phyloP scores from a whole-genome alignment of 2,113 vertebrate species.

The Mellivora capensis region DNA sequence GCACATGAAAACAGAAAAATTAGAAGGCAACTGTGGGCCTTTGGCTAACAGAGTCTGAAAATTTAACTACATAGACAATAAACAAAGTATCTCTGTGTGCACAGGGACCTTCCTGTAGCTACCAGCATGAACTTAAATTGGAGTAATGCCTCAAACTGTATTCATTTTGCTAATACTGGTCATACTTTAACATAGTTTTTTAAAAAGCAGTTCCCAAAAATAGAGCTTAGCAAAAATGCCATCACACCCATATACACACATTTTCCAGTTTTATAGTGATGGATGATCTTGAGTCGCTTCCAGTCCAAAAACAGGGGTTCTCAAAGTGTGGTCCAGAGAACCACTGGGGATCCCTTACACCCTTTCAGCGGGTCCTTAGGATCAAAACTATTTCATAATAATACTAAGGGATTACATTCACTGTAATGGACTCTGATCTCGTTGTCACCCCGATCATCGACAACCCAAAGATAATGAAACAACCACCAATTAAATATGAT shows the following conservation, averaged over 20 bases:
- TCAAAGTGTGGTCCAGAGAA: neutral
- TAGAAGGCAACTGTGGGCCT: neutral
- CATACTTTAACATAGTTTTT: neutral
- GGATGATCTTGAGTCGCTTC: neutral
- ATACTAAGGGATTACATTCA: neutral
- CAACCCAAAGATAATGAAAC: no score
- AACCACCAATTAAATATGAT: no score
- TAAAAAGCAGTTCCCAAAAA: neutral
- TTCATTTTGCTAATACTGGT: conserved; percentile 8
- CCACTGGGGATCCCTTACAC: neutral
- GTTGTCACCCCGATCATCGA: no score
- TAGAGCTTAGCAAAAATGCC: neutral
- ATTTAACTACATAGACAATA: neutral
- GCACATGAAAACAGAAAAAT: neutral
- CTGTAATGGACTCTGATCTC: no score
- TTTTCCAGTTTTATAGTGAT: neutral
- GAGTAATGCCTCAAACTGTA: neutral
- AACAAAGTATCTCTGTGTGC: neutral
- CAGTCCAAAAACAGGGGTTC: neutral
- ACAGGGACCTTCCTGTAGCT: neutral
- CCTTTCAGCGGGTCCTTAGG: neutral
- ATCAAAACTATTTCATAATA: conserved; percentile 1
- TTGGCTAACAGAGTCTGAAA: neutral
- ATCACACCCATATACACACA: neutral
- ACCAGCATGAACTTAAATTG: neutral